Percentiles rank a stretch among this genome's conserved stretches.
Evolutionary conservation across 2,888 invertebrate species (phyloP).

Genomic region (Meganola albula): DNA sequence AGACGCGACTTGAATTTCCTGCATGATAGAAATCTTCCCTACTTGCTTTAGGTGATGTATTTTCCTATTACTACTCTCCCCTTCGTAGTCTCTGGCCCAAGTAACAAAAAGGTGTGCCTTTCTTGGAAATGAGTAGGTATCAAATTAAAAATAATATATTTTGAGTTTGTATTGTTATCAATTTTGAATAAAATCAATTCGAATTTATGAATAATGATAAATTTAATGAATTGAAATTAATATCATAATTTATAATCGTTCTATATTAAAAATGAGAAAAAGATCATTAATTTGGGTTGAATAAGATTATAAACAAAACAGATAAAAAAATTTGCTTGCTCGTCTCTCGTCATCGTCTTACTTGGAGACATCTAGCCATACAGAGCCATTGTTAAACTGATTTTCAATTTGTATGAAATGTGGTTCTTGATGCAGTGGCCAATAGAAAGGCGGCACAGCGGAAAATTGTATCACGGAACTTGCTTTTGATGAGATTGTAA

Average conservation of each 20-base stretch:
- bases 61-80: constrained; percentile 69
- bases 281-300: too few species aligned
- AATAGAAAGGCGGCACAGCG: constrained; percentile 66
- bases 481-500: constrained; percentile 56
- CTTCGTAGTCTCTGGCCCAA: constrained; percentile 34
- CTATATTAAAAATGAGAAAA: too few species aligned
- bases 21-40: constrained; percentile 75
- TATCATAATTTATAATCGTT: too few species aligned
- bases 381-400: constrained; percentile 68
- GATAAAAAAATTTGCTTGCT: too few species aligned
- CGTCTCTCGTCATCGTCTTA: constrained; percentile 15
- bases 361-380: constrained; percentile 38
- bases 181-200: too few species aligned
- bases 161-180: too few species aligned
- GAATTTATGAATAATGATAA: too few species aligned
- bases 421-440: constrained; percentile 64
- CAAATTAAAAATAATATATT: too few species aligned
- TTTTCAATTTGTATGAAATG: constrained; percentile 77
- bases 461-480: constrained; percentile 66
- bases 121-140: too few species aligned
- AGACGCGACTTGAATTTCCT: constrained; percentile 73
- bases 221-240: too few species aligned
- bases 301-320: too few species aligned
- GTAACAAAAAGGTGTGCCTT: constrained; percentile 27
- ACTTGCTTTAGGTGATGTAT: constrained; percentile 76